phyloP scores from a whole-genome alignment of 2,888 invertebrate genomes.

The Diabrotica balteata region DNA sequence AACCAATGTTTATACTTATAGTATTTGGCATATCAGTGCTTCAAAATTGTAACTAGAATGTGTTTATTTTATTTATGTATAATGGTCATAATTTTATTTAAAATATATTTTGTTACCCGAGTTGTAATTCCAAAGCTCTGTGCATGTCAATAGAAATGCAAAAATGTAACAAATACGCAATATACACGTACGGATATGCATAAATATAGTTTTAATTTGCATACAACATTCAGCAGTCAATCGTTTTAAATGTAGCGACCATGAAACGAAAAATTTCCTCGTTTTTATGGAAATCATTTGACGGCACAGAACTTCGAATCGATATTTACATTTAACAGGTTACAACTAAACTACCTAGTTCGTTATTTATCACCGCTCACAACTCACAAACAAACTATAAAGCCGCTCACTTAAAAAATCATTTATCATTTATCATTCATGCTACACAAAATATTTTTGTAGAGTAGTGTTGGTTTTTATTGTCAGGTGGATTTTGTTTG shows the following conservation, averaged over 20 bases:
- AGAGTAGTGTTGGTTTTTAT: conserved; percentile 3
- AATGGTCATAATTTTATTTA: too few species aligned
- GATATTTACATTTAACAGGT: conserved; percentile 4
- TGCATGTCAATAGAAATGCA: too few species aligned
- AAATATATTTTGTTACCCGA: too few species aligned
- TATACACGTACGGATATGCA: background rate
- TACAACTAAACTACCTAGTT: conserved; percentile 4
- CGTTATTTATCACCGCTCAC: conserved; percentile 8
- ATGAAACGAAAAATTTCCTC: conserved; percentile 6
- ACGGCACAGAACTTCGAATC: background rate
- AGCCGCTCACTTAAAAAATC: conserved; percentile 4
- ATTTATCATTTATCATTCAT: conserved; percentile 5
- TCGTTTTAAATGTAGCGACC: background rate
- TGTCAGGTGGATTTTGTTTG: background rate
- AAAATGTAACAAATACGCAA: conserved; percentile 2
- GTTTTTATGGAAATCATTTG: conserved; percentile 8
- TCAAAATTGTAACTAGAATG: too few species aligned
- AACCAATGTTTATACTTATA: too few species aligned
- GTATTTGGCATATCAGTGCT: too few species aligned
- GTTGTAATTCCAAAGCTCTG: too few species aligned
- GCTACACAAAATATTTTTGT: conserved; percentile 2
- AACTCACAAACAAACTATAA: conserved; percentile 8
- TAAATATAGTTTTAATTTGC: conserved; percentile 18
- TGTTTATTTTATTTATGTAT: too few species aligned
- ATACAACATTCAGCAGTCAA: conserved; percentile 13